Percentiles rank a stretch among this genome's conserved stretches.
phyloP scores from a whole-genome alignment of 2,797 vertebrate species.

The Odontamblyopus rebecca region DNA sequence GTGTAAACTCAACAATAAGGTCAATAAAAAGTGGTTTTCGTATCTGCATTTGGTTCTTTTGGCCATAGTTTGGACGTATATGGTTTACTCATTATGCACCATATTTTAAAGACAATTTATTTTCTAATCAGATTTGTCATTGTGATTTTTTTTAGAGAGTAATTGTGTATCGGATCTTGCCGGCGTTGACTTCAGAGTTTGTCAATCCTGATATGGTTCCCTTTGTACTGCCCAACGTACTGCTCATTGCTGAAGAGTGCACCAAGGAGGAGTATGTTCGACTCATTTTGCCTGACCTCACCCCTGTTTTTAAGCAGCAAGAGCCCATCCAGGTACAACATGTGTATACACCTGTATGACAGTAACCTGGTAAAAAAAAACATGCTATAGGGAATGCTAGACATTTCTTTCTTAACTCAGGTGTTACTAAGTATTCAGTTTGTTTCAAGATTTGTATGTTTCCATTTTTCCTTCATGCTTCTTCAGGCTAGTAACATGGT shows the following conservation, averaged over 20 bases:
- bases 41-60: too few species aligned
- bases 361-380: background rate
- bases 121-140: background rate
- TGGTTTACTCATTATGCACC: too few species aligned
- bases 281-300: slow-evolving; percentile 92
- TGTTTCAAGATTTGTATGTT: slow-evolving; percentile 36
- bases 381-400: too few species aligned
- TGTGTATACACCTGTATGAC: background rate
- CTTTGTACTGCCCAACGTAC: slow-evolving; percentile 95
- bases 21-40: too few species aligned
- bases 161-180: slow-evolving; percentile 91
- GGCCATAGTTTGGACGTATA: too few species aligned
- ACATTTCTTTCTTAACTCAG: background rate
- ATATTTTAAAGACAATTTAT: background rate
- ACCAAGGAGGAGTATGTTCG: slow-evolving; percentile 95
- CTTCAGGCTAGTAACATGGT: slow-evolving; percentile 99
- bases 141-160: slow-evolving; percentile 80
- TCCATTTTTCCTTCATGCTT: slow-evolving; percentile 83
- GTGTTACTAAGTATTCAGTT: slow-evolving; percentile 17
- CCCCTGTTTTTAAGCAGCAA: slow-evolving; percentile 96
- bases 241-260: slow-evolving; percentile 95
- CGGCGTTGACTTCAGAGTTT: slow-evolving; percentile 91
- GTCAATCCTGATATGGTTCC: slow-evolving; percentile 99
- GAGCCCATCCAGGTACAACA: slow-evolving; percentile 92
- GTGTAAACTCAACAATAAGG: too few species aligned